Conservation (phyloP, 2,113 vertebrate species). For the Phylloscopus trochiloides region DNA sequence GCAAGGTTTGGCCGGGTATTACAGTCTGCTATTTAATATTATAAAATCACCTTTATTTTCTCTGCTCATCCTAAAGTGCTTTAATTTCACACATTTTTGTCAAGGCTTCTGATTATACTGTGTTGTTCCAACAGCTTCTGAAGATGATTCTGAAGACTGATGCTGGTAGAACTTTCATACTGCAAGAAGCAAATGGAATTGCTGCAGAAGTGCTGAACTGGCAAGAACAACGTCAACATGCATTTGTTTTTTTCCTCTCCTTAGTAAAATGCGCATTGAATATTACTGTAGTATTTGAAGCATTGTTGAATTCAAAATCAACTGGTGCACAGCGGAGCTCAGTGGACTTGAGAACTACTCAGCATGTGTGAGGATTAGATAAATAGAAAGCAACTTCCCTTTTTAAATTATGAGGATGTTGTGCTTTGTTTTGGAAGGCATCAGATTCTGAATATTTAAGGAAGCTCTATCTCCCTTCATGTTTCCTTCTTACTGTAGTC, state of each 20-base stretch:
- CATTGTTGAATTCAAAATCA: slow-evolving; percentile 65
- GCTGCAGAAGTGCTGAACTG: slow-evolving; percentile 69
- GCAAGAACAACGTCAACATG: slow-evolving; percentile 42
- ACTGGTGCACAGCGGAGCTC: slow-evolving; percentile 59
- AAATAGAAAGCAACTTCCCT: slow-evolving; percentile 56
- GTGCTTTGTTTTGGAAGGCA: slow-evolving; percentile 60
- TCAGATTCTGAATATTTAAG: slow-evolving; percentile 51
- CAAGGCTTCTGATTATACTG: slow-evolving; percentile 48
- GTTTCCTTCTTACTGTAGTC: slow-evolving; percentile 70
- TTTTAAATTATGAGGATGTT: slow-evolving; percentile 60
- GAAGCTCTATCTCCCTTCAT: slow-evolving; percentile 46
- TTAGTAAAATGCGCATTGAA: slow-evolving; percentile 61
- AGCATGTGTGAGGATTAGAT: slow-evolving; percentile 39
- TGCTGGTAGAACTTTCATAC: slow-evolving; percentile 68
- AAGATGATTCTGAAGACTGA: slow-evolving; percentile 85
- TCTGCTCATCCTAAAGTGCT: not conserved
- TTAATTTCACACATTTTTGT: not conserved
- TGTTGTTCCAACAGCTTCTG: slow-evolving; percentile 81
- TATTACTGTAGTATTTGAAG: slow-evolving; percentile 53
- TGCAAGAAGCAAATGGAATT: slow-evolving; percentile 40
- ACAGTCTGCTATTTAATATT: not conserved
- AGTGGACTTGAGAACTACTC: slow-evolving; percentile 50
- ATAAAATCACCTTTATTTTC: not conserved
- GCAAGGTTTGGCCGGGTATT: not conserved
- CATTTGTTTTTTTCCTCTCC: slow-evolving; percentile 54